These are phyloP conservation scores for Ectemnius lituratus DNA, from an alignment of 2,888 invertebrate species.

Conservation along the genomic window DNA sequence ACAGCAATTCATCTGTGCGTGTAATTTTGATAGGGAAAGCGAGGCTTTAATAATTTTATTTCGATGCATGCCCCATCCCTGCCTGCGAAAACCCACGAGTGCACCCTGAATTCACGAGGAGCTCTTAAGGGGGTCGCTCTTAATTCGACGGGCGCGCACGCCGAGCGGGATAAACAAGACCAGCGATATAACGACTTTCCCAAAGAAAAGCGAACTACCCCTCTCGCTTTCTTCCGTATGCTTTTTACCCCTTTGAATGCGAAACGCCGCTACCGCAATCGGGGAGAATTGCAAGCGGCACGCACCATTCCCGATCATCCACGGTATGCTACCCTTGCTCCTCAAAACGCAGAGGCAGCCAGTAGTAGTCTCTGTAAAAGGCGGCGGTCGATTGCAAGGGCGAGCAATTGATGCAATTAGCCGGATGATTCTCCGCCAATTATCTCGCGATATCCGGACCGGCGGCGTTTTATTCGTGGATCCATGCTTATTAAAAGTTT, in stretches of 20 bases:
- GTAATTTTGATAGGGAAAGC: constrained; percentile 48
- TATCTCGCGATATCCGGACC: constrained; percentile 8
- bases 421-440: too few species aligned
- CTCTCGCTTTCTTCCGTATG: constrained; percentile 28
- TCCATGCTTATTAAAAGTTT: constrained; percentile 2
- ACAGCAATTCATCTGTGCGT: constrained; percentile 63
- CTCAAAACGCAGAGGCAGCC: too few species aligned
- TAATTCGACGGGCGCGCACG: constrained; percentile 44
- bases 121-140: constrained; percentile 61
- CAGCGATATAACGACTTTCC: constrained; percentile 12
- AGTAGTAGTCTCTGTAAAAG: too few species aligned
- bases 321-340: too few species aligned
- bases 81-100: constrained; percentile 52
- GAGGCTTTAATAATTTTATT: constrained; percentile 62
- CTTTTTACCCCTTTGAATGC: constrained; percentile 37
- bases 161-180: constrained; percentile 7
- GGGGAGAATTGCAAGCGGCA: constrained; percentile 46
- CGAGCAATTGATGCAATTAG: too few species aligned
- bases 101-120: constrained; percentile 61
- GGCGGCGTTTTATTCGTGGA: constrained; percentile 28
- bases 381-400: too few species aligned
- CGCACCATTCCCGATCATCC: constrained; percentile 4
- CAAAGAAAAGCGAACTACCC: constrained; percentile 36
- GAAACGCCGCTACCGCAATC: constrained; percentile 4
- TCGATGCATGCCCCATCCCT: constrained; percentile 42